These are phyloP conservation scores for Pterocles burchelli DNA, from an alignment of 2,113 vertebrate species.

Conservation along the genomic window DNA sequence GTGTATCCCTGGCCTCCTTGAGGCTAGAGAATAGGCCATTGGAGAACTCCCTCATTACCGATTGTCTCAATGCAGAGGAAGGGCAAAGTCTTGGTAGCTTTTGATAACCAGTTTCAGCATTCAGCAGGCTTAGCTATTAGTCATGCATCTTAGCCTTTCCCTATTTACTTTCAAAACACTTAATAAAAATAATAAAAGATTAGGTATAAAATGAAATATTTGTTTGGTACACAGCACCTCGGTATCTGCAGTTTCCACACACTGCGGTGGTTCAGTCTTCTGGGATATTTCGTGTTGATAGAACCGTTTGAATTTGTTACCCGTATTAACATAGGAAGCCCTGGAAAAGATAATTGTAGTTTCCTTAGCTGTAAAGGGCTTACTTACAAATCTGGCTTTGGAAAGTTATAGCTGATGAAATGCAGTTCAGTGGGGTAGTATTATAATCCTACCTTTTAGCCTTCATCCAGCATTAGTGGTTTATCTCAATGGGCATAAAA, in stretches of 20 bases:
- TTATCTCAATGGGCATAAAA: conserved; percentile 86
- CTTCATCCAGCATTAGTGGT: conserved; percentile 81
- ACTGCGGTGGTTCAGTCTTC: conserved; percentile 81
- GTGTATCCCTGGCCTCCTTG: conserved; percentile 87
- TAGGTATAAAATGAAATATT: conserved; percentile 87
- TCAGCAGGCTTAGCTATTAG: conserved; percentile 99
- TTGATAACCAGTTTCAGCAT: conserved; percentile 96
- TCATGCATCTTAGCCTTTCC: conserved; percentile 93
- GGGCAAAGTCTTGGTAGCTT: conserved; percentile 91
- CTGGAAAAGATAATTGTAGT: conserved; percentile 83
- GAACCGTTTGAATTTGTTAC: conserved; percentile 88
- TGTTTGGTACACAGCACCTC: conserved; percentile 86
- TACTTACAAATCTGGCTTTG: conserved; percentile 86
- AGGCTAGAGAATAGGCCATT: conserved; percentile 88
- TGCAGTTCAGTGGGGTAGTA: conserved; percentile 79
- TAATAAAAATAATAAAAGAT: conserved; percentile 93
- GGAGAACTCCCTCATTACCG: conserved; percentile 92
- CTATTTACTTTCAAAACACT: conserved; percentile 94
- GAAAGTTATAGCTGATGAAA: conserved; percentile 86
- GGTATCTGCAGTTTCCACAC: conserved; percentile 92
- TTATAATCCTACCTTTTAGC: conserved; percentile 84
- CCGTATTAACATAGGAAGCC: conserved; percentile 85
- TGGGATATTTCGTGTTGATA: conserved; percentile 86
- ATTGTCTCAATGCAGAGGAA: conserved; percentile 97
- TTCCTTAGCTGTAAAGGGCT: conserved; percentile 82